Base-by-base conservation (phyloP, 1,140 invertebrate species). In the Aphidius gifuensis region DNA sequence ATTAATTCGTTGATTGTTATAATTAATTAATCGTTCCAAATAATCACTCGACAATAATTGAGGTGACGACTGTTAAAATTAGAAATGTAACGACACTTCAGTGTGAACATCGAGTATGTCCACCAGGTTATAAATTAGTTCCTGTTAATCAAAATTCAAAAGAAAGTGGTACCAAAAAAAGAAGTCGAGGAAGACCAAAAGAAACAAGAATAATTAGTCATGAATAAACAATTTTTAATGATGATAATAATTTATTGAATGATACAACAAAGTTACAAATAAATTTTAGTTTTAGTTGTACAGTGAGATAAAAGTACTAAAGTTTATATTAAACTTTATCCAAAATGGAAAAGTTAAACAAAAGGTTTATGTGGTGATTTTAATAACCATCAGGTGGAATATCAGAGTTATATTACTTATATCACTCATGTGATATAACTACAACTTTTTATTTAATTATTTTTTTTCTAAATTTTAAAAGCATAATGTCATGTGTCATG, bases 341-440 rank as follows among this genome's bases (percentile, higher is more conserved):
- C 89, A 2, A 85, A 84, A 64, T 93, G 91, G 91, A 87, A 88
- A 71, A 83, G 84, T 45, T 72, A 90, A 83, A 85, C 94, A 5
- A 87, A 86, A 79, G 94, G 94, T 55, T 80, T 97, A 4, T 97
- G 94, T 77, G 94, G 94, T 1, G 94, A 97, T 76, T 96, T 90
- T 75, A 93, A 97, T 75, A 87, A 88, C 39, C 92, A 0, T 89
- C 89, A 0, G 85, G 89, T 23, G 91, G 91, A 1, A 74, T 88
- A 32, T 79, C 86, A 3, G 91, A 93, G 16, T 16, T 16, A 16
- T 16, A 16, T 16, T 16, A 16, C 16, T 16, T 16, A 16, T 16
- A 16, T 16, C 16, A 16, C 16, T 16, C 16, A 16, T 16, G 16
- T 16, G 16, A 16, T 16, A 16, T 16, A 16, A 16, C 16, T 16